These are phyloP conservation scores for Heteromormyrus szaboi DNA, from an alignment of 2,797 vertebrate genomes.

Conservation along the genomic window DNA sequence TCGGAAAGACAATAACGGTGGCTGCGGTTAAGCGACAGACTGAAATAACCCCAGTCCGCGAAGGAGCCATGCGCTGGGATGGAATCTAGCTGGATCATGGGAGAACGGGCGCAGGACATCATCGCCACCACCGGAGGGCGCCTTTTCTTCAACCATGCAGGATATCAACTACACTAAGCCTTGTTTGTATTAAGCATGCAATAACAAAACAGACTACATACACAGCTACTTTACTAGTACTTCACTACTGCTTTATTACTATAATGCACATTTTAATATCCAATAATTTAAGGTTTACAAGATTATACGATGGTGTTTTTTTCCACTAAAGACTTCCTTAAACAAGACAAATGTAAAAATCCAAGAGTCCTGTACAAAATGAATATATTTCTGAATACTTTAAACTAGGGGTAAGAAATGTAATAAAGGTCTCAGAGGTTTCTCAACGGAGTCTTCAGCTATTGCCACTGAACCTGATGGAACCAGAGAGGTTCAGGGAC, in stretches of 20 bases:
- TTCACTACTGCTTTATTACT: background rate
- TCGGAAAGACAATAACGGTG: constrained; percentile 13
- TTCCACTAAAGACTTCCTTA: background rate
- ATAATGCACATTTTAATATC: background rate
- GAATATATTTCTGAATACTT: background rate
- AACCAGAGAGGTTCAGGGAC: background rate
- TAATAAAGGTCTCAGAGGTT: background rate
- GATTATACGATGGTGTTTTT: background rate
- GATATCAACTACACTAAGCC: background rate
- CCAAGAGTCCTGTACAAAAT: background rate
- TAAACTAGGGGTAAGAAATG: background rate
- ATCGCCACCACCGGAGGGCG: background rate
- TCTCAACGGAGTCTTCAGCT: background rate
- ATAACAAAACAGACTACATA: background rate
- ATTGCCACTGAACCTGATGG: background rate
- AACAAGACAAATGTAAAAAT: background rate
- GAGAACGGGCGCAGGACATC: constrained; percentile 20
- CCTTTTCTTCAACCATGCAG: background rate
- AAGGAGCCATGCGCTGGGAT: constrained; percentile 35
- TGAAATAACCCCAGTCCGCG: background rate
- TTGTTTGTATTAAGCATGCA: background rate
- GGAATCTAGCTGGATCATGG: constrained; percentile 45
- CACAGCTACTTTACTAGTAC: background rate
- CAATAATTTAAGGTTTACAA: background rate
- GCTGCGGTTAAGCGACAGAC: background rate